These are phyloP conservation scores for Euwallacea similis DNA, from an alignment of 1,140 invertebrate species.

Conservation along the genomic window DNA sequence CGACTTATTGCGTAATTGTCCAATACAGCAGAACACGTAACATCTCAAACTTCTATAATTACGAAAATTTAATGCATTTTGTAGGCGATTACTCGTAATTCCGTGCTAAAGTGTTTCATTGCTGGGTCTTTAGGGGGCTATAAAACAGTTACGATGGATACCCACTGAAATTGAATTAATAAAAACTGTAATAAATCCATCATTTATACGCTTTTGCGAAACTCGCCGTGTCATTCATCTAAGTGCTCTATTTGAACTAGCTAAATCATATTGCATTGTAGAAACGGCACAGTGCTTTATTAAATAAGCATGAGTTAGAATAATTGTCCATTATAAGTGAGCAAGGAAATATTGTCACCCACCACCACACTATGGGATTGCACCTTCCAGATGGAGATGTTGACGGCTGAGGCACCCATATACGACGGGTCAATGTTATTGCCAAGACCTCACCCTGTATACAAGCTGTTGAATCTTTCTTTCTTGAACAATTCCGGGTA, in stretches of 20 bases:
- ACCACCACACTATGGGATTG: too few relatives aligned
- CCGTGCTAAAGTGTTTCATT: neutral
- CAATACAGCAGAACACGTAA: neutral
- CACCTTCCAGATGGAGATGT: too few relatives aligned
- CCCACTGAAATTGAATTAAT: neutral
- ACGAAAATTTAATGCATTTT: neutral
- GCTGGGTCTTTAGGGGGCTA: neutral
- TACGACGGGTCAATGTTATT: too few relatives aligned
- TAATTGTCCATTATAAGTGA: neutral
- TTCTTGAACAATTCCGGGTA: too few relatives aligned
- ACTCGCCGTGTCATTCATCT: neutral
- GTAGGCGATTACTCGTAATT: neutral
- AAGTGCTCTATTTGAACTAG: neutral
- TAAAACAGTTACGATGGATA: constrained; percentile 3
- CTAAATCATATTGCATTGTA: neutral
- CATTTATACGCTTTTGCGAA: neutral
- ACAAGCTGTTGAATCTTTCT: too few relatives aligned
- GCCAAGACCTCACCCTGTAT: too few relatives aligned
- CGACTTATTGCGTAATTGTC: neutral
- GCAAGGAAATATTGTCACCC: neutral
- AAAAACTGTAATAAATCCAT: neutral
- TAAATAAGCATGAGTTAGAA: neutral
- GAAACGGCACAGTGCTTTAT: neutral
- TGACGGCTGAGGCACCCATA: too few relatives aligned
- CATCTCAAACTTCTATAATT: neutral